Conservation (phyloP, 2,797 vertebrate species). For the Chelon labrosus region DNA sequence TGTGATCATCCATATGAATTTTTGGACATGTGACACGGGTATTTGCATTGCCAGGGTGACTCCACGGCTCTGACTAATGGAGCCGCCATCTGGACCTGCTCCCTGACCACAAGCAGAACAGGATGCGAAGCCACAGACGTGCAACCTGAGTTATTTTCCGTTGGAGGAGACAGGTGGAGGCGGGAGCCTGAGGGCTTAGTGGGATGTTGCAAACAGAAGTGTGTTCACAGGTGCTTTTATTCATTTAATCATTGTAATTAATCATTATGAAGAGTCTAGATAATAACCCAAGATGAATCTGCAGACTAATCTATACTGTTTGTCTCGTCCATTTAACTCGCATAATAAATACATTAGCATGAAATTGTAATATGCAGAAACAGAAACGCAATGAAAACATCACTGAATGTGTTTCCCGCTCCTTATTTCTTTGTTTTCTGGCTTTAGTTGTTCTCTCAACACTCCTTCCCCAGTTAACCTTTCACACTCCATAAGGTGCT, state of each 20-base stretch:
- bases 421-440: constrained; percentile 28
- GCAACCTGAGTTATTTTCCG: not conserved
- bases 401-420: constrained; percentile 20
- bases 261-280: not conserved
- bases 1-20: constrained; percentile 79
- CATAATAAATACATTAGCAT: not conserved
- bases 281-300: not conserved
- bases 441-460: constrained; percentile 18
- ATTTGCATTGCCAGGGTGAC: constrained; percentile 67
- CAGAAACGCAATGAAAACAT: not conserved
- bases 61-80: constrained; percentile 59
- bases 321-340: not conserved
- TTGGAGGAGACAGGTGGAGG: constrained; percentile 34
- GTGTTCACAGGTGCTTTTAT: not conserved
- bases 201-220: not conserved
- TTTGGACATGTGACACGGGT: constrained; percentile 67
- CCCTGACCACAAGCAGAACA: constrained; percentile 43
- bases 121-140: constrained; percentile 8
- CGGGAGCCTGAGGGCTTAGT: constrained; percentile 8
- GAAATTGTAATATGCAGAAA: constrained; percentile 2
- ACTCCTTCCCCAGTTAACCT: constrained; percentile 72
- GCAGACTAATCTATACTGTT: not conserved
- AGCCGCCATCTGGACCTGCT: constrained; percentile 71
- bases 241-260: constrained; percentile 1
- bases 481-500: constrained; percentile 80